Base-by-base conservation (phyloP, 1,140 invertebrate species). In the Lucilia sericata region DNA sequence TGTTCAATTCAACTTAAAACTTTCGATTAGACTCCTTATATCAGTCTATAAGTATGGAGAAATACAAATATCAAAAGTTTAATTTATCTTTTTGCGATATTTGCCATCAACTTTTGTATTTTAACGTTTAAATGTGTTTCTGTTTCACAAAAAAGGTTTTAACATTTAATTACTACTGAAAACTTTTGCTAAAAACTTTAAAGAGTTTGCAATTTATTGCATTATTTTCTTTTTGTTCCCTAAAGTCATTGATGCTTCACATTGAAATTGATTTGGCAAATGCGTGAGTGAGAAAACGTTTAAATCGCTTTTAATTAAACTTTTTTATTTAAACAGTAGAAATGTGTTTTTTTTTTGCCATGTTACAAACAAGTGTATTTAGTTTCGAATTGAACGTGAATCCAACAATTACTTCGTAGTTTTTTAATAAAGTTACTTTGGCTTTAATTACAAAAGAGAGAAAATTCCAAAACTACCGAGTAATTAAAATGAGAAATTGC, bases 221-320 rank as follows among this genome's bases (percentile, higher is more conserved):
- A 14, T 2, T 60, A 5, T 60, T 60, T 60, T 60, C 5, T 60
- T 60, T n/a, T 5, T 17, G 51, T 60, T 60, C 51, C 8, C 17
- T 60, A 5, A 60, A 60, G 8, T 17, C 51, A 17, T 14, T 60
- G 51, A 60, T 60, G 17, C 60, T 70, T 70, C 60, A 10, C 7
- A 70, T 19, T 70, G 19, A 70, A 70, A 70, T 70, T 70, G 60
- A 70, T 70, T 70, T 70, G 19, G 19, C n/a, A 21, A 70, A 70
- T 21, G 60, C 60, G 60, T 70, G 19, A 70, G 60, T 70, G 60
- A 21, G 19, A 25, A 70, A 70, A 70, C 60, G 60, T 70, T 70
- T 70, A 70, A 70, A 70, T 70, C 3, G 60, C 8, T 70, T 70
- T 70, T 70, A 70, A 70, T 70, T 70, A 70, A 70, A 70, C 17